Base-by-base conservation (phyloP, 2,797 vertebrate genomes). In the Eleutherodactylus coqui region DNA sequence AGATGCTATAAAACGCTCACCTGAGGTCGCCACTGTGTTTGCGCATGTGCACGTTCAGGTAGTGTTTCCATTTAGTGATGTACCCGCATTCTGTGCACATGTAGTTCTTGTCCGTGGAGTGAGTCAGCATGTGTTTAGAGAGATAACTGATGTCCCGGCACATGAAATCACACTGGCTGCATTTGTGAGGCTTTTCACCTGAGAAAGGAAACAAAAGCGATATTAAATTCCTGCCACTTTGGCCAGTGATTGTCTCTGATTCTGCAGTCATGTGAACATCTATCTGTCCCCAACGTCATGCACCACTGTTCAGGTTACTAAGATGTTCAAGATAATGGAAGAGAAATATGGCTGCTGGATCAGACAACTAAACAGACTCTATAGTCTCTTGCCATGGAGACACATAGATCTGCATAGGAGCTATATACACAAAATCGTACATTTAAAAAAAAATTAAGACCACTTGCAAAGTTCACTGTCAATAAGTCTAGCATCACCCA, bases 51-150 rank as follows among this genome's bases (percentile, higher is more conserved):
- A 99, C 97, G 0, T 94, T 98, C 81, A 99, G 93, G 87, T 98
- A 99, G 89, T 99, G 98, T 85, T 99, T 99, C 98, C 98, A 99
- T 88, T 98, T 99, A 67, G 98, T 99, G 92, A 99, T 94, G 19
- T 99, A 99, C 64, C 98, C 98, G 0, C 98, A 99, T 85, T 99
- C 98, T 0, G 97, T 95, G 80, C 98, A 99, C 98, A 99, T 98
- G 88, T 97, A 97, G 91, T 99, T 97, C 93, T 98, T 99, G 91
- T 96, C 92, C 0, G 93, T 92, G 0, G 97, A 96, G 90, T 99
- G 98, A 0, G 96, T 98, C 90, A 99, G 94, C 97, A 98, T 98
- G 88, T 99, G 98, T 90, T 97, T 99, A 3, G 97, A 97, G 62
- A 99, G 95, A 92, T 99, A 99, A 62, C 97, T 98, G 91, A 98